These are phyloP conservation scores for Lerema accius DNA, from an alignment of 1,140 invertebrate species.

Conservation along the genomic window DNA sequence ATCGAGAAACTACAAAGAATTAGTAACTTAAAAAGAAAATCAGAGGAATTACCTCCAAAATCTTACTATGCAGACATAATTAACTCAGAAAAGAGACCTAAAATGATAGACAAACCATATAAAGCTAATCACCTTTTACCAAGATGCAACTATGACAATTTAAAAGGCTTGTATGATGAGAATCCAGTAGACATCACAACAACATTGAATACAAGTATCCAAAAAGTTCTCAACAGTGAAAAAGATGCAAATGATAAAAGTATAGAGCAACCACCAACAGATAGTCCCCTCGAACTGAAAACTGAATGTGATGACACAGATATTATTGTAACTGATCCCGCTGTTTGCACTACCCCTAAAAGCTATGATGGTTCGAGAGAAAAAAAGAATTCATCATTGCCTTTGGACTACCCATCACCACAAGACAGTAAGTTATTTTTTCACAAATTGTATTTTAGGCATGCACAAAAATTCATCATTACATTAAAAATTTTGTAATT, in stretches of 20 bases:
- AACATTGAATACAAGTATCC: conserved; percentile 55
- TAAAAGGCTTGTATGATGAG: conserved; percentile 72
- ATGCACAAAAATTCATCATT: not conserved
- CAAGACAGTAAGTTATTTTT: conserved; percentile 74
- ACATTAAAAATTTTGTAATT: not conserved
- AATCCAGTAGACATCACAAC: conserved; percentile 67
- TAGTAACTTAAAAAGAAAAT: conserved; percentile 78
- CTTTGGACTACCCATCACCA: conserved; percentile 67
- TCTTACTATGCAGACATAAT: conserved; percentile 65
- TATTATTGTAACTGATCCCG: conserved; percentile 73
- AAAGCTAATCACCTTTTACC: too few species aligned
- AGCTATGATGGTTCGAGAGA: conserved; percentile 64
- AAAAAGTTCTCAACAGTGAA: conserved; percentile 44
- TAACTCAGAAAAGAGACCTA: conserved; percentile 71
- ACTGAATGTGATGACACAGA: conserved; percentile 78
- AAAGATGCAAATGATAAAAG: conserved; percentile 56
- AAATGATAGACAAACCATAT: conserved; percentile 68
- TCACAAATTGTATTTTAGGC: not conserved
- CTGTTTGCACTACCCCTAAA: conserved; percentile 68
- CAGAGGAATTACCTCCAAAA: conserved; percentile 75
- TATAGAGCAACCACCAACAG: conserved; percentile 49
- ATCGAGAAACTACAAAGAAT: conserved; percentile 76
- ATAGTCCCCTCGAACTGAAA: conserved; percentile 63
- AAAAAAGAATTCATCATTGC: conserved; percentile 58
- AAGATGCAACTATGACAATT: conserved; percentile 61